Percentiles rank a stretch among this genome's conserved stretches.
Evolutionary conservation across 2,797 vertebrate species (phyloP).

Genomic region (Esox lucius): DNA sequence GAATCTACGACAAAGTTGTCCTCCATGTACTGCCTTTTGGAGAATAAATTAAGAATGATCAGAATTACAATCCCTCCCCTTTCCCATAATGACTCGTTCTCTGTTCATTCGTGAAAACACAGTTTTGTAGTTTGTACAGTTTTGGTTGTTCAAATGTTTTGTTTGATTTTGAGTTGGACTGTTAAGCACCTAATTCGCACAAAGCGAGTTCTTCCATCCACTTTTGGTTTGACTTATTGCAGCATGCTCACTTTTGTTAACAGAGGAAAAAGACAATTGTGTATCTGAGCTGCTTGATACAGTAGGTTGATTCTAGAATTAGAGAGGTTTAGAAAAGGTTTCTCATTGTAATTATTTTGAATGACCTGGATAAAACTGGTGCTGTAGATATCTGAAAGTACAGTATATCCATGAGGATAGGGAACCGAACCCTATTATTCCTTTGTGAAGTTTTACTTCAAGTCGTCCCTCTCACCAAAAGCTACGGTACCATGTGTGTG

Average conservation of each 20-base stretch:
- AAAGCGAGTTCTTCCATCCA: background rate
- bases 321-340: background rate
- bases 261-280: slow-evolving; percentile 7
- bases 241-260: background rate
- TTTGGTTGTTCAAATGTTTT: background rate
- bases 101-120: background rate
- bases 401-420: background rate
- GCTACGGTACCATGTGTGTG: background rate
- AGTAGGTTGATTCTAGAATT: too few relatives aligned
- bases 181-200: background rate
- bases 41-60: background rate
- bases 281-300: background rate
- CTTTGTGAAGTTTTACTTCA: background rate
- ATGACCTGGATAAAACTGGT: background rate
- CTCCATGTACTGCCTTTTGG: background rate
- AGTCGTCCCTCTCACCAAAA: background rate
- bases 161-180: slow-evolving; percentile 6
- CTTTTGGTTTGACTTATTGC: background rate
- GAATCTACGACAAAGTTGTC: background rate
- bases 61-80: background rate
- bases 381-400: slow-evolving; percentile 6
- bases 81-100: background rate
- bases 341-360: background rate
- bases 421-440: too few relatives aligned
- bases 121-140: slow-evolving; percentile 17